phyloP scores from a whole-genome alignment of 1,140 invertebrate species.

The Apocrypta bakeri region DNA sequence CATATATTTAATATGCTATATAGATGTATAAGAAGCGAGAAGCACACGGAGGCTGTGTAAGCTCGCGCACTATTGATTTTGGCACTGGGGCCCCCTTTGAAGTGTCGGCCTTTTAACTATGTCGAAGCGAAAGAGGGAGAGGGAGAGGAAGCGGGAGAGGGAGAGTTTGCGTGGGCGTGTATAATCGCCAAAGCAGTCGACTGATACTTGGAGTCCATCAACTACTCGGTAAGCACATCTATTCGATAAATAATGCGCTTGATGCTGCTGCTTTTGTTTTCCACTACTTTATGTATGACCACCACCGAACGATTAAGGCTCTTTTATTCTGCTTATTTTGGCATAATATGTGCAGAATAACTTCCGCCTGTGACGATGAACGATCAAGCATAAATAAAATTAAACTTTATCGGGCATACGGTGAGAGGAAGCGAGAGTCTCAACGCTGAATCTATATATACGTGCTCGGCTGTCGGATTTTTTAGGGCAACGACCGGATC shows the following conservation, averaged over 20 bases:
- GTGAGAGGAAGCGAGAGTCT: neutral
- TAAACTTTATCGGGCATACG: neutral
- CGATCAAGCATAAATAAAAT: neutral
- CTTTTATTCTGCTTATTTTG: neutral
- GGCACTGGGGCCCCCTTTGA: neutral
- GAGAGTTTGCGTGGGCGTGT: neutral
- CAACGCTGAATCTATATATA: neutral
- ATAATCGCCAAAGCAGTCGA: neutral
- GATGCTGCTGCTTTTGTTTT: neutral
- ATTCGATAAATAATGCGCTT: neutral
- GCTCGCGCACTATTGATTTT: slow-evolving; percentile 19
- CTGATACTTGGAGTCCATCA: neutral
- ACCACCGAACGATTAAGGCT: neutral
- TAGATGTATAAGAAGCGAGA: neutral
- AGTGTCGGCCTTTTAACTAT: slow-evolving; percentile 7
- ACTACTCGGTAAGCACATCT: neutral
- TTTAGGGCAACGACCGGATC: neutral
- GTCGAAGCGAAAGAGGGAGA: neutral
- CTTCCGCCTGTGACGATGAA: neutral
- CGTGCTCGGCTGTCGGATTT: neutral
- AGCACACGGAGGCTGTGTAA: neutral
- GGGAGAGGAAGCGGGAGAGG: neutral
- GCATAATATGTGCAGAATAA: neutral
- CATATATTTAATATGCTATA: too few relatives aligned
- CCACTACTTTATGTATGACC: too few relatives aligned